A percentile compares a stretch with the other conserved stretches of the same genome.
These are phyloP conservation scores for Ceratosolen solmsi DNA, from an alignment of 1,140 invertebrate species.

Conservation along the genomic window DNA sequence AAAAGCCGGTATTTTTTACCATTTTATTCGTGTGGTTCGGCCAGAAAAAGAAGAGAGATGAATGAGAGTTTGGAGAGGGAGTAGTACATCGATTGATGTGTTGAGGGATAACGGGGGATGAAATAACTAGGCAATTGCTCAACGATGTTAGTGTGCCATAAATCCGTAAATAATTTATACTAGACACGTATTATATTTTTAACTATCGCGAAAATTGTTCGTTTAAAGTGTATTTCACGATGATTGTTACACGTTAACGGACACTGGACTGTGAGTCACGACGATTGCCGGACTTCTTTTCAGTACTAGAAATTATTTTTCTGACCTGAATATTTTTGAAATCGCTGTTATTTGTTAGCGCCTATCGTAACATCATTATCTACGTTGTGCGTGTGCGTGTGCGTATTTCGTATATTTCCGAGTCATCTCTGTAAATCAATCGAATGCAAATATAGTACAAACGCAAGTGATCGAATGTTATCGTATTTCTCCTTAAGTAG, in stretches of 20 bases:
- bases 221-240: neutral
- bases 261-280: neutral
- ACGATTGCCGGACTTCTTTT: neutral
- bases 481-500: too few species aligned
- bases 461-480: neutral
- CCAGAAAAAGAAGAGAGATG: neutral
- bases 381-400: too few species aligned
- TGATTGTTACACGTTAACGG: too few species aligned
- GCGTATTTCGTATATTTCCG: neutral
- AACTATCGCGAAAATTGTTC: neutral
- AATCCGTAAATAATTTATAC: neutral
- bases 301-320: neutral
- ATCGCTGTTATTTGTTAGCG: neutral
- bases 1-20: too few species aligned
- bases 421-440: neutral
- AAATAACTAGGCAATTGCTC: neutral
- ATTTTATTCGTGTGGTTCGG: neutral
- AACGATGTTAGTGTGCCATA: conserved; percentile 13
- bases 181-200: neutral
- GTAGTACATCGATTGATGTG: conserved; percentile 3
- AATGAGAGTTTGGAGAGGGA: neutral
- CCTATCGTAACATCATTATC: too few species aligned
- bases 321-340: neutral
- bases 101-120: neutral
- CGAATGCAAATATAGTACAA: neutral